A percentile compares a stretch with the other conserved stretches of the same genome.
Evolutionary conservation across 2,113 vertebrate genomes (phyloP).

Genomic region (Ovis canadensis): DNA sequence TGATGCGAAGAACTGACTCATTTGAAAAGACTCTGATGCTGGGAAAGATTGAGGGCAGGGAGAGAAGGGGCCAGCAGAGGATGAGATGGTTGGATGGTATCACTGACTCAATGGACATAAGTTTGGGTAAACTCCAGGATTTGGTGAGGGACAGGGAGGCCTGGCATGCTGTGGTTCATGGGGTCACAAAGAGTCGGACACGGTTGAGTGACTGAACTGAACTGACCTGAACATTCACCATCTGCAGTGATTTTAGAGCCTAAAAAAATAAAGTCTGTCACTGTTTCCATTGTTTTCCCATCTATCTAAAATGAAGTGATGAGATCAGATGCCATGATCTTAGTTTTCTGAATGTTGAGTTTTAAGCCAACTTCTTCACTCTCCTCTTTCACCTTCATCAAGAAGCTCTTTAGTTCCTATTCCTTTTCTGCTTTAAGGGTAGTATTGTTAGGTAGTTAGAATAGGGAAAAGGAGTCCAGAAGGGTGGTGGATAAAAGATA

Average conservation of each 20-base stretch:
- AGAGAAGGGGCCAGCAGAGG: not conserved
- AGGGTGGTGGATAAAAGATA: no score
- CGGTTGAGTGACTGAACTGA: accelerated
- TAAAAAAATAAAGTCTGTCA: not conserved
- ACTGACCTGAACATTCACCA: not conserved
- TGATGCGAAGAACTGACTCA: not conserved
- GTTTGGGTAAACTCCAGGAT: accelerated
- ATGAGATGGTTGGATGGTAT: not conserved
- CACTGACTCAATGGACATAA: not conserved
- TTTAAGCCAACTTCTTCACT: not conserved
- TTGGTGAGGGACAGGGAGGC: not conserved
- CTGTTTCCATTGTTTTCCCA: not conserved
- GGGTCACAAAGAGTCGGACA: not conserved
- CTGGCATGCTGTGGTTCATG: accelerated
- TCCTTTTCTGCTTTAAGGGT: not conserved
- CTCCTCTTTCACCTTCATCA: not conserved
- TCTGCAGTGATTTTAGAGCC: not conserved
- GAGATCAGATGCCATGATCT: not conserved
- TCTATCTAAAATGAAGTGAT: not conserved
- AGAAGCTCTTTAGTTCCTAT: not conserved
- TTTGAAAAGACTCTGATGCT: not conserved
- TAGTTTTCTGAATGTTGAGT: not conserved
- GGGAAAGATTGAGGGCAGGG: not conserved
- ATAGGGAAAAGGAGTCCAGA: no score
- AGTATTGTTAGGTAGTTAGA: not conserved